Evolutionary conservation across 2,888 invertebrate genomes (phyloP).

Genomic region (Panzeria rudis): DNA sequence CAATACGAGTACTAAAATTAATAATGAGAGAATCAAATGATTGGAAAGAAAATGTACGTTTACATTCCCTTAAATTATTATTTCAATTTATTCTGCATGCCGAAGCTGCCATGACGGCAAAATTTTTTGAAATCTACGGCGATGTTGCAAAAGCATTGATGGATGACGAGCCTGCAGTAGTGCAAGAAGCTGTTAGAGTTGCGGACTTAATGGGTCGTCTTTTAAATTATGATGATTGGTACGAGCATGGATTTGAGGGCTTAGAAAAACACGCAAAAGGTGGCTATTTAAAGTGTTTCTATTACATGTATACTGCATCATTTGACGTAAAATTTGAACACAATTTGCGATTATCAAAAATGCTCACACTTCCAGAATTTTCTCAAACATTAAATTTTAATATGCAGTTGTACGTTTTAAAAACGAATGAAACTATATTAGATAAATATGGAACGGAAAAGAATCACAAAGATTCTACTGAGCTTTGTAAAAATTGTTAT

Average conservation of each 20-base stretch:
- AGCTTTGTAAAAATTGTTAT: slow-evolving; percentile 77
- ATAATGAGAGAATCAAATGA: slow-evolving; percentile 81
- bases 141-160: slow-evolving; percentile 80
- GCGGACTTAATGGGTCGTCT: slow-evolving; percentile 82
- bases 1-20: slow-evolving; percentile 83
- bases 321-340: slow-evolving; percentile 76
- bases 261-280: slow-evolving; percentile 78
- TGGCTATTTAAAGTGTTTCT: slow-evolving; percentile 81
- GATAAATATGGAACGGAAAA: slow-evolving; percentile 72
- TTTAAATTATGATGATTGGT: slow-evolving; percentile 81
- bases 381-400: slow-evolving; percentile 78
- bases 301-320: slow-evolving; percentile 78
- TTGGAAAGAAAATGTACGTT: slow-evolving; percentile 83
- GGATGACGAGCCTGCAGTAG: slow-evolving; percentile 78
- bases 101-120: slow-evolving; percentile 81
- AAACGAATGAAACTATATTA: slow-evolving; percentile 76
- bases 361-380: slow-evolving; percentile 78
- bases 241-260: slow-evolving; percentile 79
- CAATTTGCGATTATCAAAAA: slow-evolving; percentile 75
- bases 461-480: slow-evolving; percentile 17
- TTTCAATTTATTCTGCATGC: slow-evolving; percentile 83
- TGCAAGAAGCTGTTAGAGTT: slow-evolving; percentile 80
- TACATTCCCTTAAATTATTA: slow-evolving; percentile 82
- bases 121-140: slow-evolving; percentile 82
- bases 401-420: slow-evolving; percentile 79